These are phyloP conservation scores for Orthonevra nobilis DNA, from an alignment of 2,888 invertebrate species.

Conservation along the genomic window DNA sequence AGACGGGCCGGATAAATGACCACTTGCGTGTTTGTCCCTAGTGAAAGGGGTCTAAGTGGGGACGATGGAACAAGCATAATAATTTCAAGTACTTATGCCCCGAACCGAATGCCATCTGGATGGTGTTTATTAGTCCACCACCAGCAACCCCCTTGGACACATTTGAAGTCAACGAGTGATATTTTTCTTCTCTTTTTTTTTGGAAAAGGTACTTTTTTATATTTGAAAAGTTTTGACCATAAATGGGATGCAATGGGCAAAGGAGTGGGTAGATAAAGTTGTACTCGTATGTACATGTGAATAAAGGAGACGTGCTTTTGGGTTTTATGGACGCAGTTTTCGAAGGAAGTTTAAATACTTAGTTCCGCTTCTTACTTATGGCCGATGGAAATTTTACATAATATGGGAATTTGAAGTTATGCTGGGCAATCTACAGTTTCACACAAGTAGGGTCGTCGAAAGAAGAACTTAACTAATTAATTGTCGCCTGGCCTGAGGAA, in stretches of 20 bases:
- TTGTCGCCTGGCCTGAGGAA: no score
- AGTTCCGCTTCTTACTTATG: conserved; percentile 51
- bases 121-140: conserved; percentile 49
- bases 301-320: conserved; percentile 41
- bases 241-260: conserved; percentile 28
- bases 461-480: no score
- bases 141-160: conserved; percentile 22
- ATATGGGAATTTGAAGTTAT: conserved; percentile 40
- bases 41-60: conserved; percentile 20
- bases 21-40: conserved; percentile 50
- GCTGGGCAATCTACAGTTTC: conserved; percentile 8
- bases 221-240: conserved; percentile 51
- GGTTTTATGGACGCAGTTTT: conserved; percentile 53
- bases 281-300: background rate
- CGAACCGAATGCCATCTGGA: conserved; percentile 32
- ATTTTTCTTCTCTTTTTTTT: background rate
- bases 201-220: conserved; percentile 7
- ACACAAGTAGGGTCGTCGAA: conserved; percentile 4
- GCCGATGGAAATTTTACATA: conserved; percentile 37
- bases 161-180: conserved; percentile 39
- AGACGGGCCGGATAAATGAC: conserved; percentile 46
- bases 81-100: conserved; percentile 63
- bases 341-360: conserved; percentile 54
- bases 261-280: no score
- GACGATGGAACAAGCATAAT: conserved; percentile 49